Percentiles rank a stretch among this genome's conserved stretches.
phyloP scores from a whole-genome alignment of 2,888 invertebrate species.

The Aphidoletes aphidimyza region DNA sequence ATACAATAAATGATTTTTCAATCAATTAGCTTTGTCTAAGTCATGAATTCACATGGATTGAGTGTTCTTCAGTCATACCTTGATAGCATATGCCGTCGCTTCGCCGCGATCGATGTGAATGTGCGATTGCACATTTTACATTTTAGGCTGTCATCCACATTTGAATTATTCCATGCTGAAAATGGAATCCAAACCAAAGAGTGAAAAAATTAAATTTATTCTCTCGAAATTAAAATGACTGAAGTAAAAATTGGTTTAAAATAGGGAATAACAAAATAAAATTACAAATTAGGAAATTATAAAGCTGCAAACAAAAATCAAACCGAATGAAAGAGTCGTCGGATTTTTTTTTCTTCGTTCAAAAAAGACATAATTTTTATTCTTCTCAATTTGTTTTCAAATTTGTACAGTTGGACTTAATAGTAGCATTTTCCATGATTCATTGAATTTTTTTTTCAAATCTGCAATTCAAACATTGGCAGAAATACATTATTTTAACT shows the following conservation, averaged over 20 bases:
- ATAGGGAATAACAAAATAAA: not conserved
- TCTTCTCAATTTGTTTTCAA: not conserved
- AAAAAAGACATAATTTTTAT: constrained; percentile 40
- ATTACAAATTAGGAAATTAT: not conserved
- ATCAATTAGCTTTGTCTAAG: too few species aligned
- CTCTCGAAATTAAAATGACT: not conserved
- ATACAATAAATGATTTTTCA: too few species aligned
- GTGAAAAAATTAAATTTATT: not conserved
- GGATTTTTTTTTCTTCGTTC: not conserved
- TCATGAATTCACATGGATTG: too few species aligned
- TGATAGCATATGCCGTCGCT: constrained; percentile 64
- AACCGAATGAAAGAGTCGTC: not conserved
- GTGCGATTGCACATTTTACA: constrained; percentile 63
- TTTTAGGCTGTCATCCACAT: constrained; percentile 59
- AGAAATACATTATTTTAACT: not conserved
- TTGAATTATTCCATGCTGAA: constrained; percentile 55
- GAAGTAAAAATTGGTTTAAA: not conserved
- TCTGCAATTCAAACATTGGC: not conserved
- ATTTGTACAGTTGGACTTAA: constrained; percentile 39
- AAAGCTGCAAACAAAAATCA: not conserved
- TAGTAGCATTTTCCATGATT: not conserved
- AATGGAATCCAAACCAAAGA: not conserved
- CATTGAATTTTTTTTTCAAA: not conserved
- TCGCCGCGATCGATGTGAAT: constrained; percentile 63
- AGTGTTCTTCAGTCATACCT: too few species aligned